Percentiles rank a stretch among this genome's conserved stretches.
These are phyloP conservation scores for Chrysemys picta DNA, from an alignment of 2,113 vertebrate genomes.

Conservation along the genomic window DNA sequence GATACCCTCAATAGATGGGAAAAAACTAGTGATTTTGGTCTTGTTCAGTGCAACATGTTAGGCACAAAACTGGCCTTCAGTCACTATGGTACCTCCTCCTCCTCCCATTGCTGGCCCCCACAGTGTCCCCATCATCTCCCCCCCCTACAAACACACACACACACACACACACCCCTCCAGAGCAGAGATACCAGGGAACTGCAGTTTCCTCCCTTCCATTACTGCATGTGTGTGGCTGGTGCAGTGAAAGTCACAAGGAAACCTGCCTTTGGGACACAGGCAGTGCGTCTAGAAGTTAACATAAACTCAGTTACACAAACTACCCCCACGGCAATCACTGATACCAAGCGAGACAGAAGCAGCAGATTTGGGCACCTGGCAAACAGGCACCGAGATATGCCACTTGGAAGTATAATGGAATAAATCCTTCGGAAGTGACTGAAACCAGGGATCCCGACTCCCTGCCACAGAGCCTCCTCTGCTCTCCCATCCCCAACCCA, in stretches of 20 bases:
- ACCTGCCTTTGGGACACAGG: constrained; percentile 58
- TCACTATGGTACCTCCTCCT: not conserved
- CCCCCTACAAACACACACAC: too few relatives aligned
- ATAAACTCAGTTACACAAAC: constrained; percentile 68
- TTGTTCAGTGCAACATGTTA: constrained; percentile 89
- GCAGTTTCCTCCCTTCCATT: constrained; percentile 5
- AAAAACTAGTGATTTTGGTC: constrained; percentile 79
- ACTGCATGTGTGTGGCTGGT: constrained; percentile 18
- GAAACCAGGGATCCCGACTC: constrained; percentile 29
- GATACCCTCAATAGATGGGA: constrained; percentile 74
- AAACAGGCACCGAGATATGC: constrained; percentile 14
- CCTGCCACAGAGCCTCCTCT: constrained; percentile 39
- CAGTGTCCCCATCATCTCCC: not conserved
- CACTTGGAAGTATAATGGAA: constrained; percentile 63
- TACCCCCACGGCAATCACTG: constrained; percentile 57
- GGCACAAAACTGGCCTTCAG: constrained; percentile 75
- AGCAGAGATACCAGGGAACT: not conserved
- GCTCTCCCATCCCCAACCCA: not conserved
- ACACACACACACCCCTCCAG: not conserved
- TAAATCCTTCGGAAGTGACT: constrained; percentile 65
- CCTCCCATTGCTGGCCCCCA: not conserved
- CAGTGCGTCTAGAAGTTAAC: constrained; percentile 66
- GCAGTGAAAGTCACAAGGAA: constrained; percentile 33
- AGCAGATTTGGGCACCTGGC: constrained; percentile 58
- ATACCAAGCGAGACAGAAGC: constrained; percentile 72